Evolutionary conservation across 2,888 invertebrate species (phyloP), one percentile per base, ranked within the genome.

Genomic region (Aelia acuminata): DNA sequence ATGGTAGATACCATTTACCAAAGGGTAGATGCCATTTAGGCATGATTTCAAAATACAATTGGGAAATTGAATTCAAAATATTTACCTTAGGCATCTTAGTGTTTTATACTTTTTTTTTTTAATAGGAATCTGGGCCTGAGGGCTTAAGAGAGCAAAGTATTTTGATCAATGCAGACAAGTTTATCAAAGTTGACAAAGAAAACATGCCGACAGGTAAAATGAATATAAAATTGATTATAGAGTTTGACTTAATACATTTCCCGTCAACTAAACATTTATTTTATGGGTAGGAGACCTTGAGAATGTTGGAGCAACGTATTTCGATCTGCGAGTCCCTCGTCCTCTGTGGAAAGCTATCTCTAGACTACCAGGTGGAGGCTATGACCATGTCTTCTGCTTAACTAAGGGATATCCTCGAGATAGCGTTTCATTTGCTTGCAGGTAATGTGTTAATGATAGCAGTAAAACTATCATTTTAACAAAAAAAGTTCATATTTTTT

Each of bases 361-460:
- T 48, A 93, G 94, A 91, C 94, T 96, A 88, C 95, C 95, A 0
- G 93, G 94, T 43, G 94, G 94, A 35, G 98, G 98, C 3, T 97
- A 95, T 91, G 97, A 98, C 92, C 93, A 96, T 90, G 98, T 97
- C 92, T 98, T 95, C 91, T 97, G 97, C 91, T 92, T 97, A 49
- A 95, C 94, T 5, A 94, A 94, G 90, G 94, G 93, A n/a, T 80
- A 87, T 13, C 85, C 93, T 1, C 92, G 93, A 10, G 94, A 94
- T 90, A 93, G 93, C 80, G 91, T 93, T 48, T 93, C 94, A 3
- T 94, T 95, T 90, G 94, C 96, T 50, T 95, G 95, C 31, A 93
- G 94, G 94, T 95, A 92, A 91, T 84, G 86, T 86, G 49, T 20
- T n/a, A 13, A 31, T 7, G 4, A 43, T 43, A 43, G 43, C 43